A percentile compares a stretch with the other conserved stretches of the same genome.
These are phyloP conservation scores for Cantharis rufa DNA, from an alignment of 2,888 invertebrate genomes.

Conservation along the genomic window DNA sequence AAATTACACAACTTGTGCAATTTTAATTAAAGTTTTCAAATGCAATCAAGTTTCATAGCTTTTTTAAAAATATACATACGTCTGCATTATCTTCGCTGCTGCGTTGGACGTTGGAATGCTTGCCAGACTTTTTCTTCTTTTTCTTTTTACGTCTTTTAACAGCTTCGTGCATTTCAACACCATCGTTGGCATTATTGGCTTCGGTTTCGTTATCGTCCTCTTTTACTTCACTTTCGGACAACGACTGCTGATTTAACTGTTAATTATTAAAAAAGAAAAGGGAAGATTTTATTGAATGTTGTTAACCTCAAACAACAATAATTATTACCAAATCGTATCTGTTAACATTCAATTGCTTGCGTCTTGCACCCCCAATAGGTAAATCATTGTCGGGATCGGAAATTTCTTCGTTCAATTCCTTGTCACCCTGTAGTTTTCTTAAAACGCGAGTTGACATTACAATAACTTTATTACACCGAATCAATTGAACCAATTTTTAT, in stretches of 20 bases:
- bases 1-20: background rate
- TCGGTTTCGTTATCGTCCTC: conserved; percentile 70
- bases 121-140: conserved; percentile 67
- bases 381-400: conserved; percentile 58
- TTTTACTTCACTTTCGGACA: conserved; percentile 71
- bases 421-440: conserved; percentile 66
- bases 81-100: conserved; percentile 70
- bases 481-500: background rate
- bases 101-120: conserved; percentile 56
- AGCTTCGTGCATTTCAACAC: conserved; percentile 56
- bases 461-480: background rate
- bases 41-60: background rate
- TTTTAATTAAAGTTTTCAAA: background rate
- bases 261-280: conserved; percentile 21
- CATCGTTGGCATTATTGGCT: conserved; percentile 60
- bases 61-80: conserved; percentile 50
- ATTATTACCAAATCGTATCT: conserved; percentile 70
- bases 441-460: conserved; percentile 69
- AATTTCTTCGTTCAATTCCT: conserved; percentile 58
- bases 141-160: conserved; percentile 65
- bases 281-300: background rate
- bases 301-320: background rate
- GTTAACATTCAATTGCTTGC: conserved; percentile 66
- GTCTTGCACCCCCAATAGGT: conserved; percentile 58
- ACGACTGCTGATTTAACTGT: conserved; percentile 68